These are phyloP conservation scores for Oxytorus armatus DNA, from an alignment of 2,888 invertebrate genomes.

Conservation along the genomic window DNA sequence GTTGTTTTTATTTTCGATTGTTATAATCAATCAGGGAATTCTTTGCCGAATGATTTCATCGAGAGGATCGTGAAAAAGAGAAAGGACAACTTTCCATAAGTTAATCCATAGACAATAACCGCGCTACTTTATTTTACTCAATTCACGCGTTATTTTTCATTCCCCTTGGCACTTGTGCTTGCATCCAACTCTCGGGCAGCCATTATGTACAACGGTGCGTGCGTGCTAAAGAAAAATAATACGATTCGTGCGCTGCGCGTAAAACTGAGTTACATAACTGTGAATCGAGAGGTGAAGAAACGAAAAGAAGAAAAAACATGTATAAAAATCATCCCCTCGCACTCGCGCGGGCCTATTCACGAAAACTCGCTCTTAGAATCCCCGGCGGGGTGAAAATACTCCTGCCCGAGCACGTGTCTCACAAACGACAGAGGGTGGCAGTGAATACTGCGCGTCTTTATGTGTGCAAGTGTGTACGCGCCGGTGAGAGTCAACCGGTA, in stretches of 20 bases:
- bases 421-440: too few relatives aligned
- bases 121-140: neutral
- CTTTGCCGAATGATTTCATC: neutral
- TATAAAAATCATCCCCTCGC: too few relatives aligned
- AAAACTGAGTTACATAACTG: too few relatives aligned
- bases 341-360: too few relatives aligned
- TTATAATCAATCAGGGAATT: neutral
- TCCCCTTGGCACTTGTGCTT: conserved; percentile 61
- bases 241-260: too few relatives aligned
- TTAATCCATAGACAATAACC: neutral
- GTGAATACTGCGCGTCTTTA: neutral
- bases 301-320: neutral
- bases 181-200: conserved; percentile 65
- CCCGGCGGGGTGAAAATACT: neutral
- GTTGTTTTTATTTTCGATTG: neutral
- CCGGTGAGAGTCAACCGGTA: conserved; percentile 14
- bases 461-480: neutral
- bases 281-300: too few relatives aligned
- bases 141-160: conserved; percentile 9
- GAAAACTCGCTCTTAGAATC: too few relatives aligned
- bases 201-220: too few relatives aligned
- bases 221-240: conserved; percentile 29
- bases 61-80: neutral
- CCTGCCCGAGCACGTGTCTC: neutral
- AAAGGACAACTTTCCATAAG: neutral